Conservation (phyloP, 2,888 invertebrate species). For the Lissonota sp. region DNA sequence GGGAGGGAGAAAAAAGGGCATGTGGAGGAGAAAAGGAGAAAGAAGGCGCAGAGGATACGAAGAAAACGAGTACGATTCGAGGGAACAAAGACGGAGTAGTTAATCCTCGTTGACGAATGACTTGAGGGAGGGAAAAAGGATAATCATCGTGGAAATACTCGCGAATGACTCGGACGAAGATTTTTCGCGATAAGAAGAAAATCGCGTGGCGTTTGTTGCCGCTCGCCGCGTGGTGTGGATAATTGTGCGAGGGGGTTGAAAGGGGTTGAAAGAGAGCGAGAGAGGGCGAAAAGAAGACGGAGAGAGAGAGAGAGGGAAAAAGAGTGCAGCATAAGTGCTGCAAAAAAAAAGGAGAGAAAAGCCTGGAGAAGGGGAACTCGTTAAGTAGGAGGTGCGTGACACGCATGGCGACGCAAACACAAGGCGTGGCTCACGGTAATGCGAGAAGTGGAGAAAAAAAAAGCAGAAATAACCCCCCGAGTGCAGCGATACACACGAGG, state of each 20-base stretch:
- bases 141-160: not conserved
- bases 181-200: slow-evolving; percentile 30
- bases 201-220: slow-evolving; percentile 16
- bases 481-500: slow-evolving; percentile 58
- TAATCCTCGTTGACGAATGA: no score
- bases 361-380: slow-evolving; percentile 69
- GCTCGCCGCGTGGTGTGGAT: not conserved
- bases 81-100: no score
- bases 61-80: not conserved
- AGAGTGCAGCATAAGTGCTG: not conserved
- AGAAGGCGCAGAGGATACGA: not conserved
- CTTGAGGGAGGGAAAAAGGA: no score
- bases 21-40: not conserved
- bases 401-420: slow-evolving; percentile 82
- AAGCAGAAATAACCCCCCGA: not conserved
- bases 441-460: slow-evolving; percentile 41
- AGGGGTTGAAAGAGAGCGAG: not conserved
- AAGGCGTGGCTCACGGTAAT: slow-evolving; percentile 80
- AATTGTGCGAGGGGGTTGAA: slow-evolving; percentile 7
- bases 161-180: not conserved
- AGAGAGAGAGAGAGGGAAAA: slow-evolving; percentile 34
- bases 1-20: not conserved
- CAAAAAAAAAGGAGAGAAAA: slow-evolving; percentile 30
- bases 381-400: slow-evolving; percentile 81
- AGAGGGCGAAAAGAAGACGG: slow-evolving; percentile 23